Evolutionary conservation across 1,140 invertebrate genomes (phyloP).

Genomic region (Drosophila bocqueti): DNA sequence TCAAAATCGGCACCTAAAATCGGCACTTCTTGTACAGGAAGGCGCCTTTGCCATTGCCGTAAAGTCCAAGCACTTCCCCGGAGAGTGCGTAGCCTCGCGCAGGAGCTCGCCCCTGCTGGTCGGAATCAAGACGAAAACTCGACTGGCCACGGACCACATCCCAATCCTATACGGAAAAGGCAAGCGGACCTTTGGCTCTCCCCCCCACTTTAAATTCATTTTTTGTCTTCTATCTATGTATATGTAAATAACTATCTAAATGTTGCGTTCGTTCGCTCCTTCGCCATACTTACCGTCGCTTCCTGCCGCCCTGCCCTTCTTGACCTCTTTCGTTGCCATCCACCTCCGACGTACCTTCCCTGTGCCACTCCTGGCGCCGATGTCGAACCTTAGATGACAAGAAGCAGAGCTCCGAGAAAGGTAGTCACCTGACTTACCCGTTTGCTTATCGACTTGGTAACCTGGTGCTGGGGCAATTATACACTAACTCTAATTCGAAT

Average conservation of each 20-base stretch:
- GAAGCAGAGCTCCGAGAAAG: slow-evolving; percentile 70
- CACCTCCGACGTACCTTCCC: slow-evolving; percentile 34
- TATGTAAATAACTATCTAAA: slow-evolving; percentile 60
- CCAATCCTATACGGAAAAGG: slow-evolving; percentile 95
- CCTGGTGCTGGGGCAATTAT: slow-evolving; percentile 20
- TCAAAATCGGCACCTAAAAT: neutral
- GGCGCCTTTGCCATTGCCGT: slow-evolving; percentile 99
- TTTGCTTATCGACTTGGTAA: slow-evolving; percentile 29
- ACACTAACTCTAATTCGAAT: slow-evolving; percentile 14
- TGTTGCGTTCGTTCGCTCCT: slow-evolving; percentile 44
- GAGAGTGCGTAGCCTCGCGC: slow-evolving; percentile 98
- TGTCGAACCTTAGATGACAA: slow-evolving; percentile 74
- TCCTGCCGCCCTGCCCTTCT: slow-evolving; percentile 14
- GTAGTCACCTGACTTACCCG: slow-evolving; percentile 54
- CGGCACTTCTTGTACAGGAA: slow-evolving; percentile 87
- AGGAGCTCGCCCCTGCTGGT: slow-evolving; percentile 98
- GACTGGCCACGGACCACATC: slow-evolving; percentile 97
- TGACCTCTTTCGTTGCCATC: slow-evolving; percentile 30
- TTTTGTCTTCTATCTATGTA: slow-evolving; percentile 52
- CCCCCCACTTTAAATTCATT: slow-evolving; percentile 1
- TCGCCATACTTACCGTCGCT: slow-evolving; percentile 44
- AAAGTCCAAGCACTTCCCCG: slow-evolving; percentile 98
- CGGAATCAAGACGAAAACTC: slow-evolving; percentile 97
- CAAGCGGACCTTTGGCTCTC: slow-evolving; percentile 22
- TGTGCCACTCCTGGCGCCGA: slow-evolving; percentile 24